Evolutionary conservation across 1,140 invertebrate species (phyloP).

Genomic region (Eupristina koningsbergeri): DNA sequence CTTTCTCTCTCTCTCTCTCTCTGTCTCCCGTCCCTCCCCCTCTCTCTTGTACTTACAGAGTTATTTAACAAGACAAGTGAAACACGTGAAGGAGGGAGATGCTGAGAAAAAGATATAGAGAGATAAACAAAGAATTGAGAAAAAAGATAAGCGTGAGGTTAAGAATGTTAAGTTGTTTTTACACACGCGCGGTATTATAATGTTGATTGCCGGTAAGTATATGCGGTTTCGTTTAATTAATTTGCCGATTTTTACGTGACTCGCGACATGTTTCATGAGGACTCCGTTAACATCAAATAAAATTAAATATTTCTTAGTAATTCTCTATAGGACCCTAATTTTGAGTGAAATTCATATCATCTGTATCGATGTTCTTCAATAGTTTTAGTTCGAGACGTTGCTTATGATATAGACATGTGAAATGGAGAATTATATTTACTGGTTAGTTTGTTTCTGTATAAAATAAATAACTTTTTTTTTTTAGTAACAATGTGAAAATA

Average conservation of each 20-base stretch:
- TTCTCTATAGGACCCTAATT: neutral
- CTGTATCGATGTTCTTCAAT: neutral
- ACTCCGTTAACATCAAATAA: too few species aligned
- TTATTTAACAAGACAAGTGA: slow-evolving; percentile 65
- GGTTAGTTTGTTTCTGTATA: too few species aligned
- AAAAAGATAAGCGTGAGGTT: slow-evolving; percentile 56
- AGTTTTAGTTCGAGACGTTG: neutral
- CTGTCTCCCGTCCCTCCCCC: slow-evolving; percentile 15
- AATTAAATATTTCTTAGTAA: neutral
- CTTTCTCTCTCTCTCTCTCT: slow-evolving; percentile 13
- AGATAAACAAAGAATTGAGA: slow-evolving; percentile 37
- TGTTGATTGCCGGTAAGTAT: neutral
- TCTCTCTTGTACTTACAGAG: slow-evolving; percentile 57
- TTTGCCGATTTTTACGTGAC: slow-evolving; percentile 13
- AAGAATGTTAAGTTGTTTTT: slow-evolving; percentile 65
- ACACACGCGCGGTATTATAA: neutral
- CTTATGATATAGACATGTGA: neutral
- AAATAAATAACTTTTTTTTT: too few species aligned
- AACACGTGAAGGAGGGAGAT: slow-evolving; percentile 59
- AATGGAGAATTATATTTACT: too few species aligned
- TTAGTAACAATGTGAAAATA: too few species aligned
- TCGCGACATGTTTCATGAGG: too few species aligned
- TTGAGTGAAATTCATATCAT: neutral
- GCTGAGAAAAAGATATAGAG: too few species aligned
- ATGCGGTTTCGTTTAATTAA: neutral